These are phyloP conservation scores for Zelleria hepariella DNA, from an alignment of 2,888 invertebrate genomes.

Conservation along the genomic window DNA sequence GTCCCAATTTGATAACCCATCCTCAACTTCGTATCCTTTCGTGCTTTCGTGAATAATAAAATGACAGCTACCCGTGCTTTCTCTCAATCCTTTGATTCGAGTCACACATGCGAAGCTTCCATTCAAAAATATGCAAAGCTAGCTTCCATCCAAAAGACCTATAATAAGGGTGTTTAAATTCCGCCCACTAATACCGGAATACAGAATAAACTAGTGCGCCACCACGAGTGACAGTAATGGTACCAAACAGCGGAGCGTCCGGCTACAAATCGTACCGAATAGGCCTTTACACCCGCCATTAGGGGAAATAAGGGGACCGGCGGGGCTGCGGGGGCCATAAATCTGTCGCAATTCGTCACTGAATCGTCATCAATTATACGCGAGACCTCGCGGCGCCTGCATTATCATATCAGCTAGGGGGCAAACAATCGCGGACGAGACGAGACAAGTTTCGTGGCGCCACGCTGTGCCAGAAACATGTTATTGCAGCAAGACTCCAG, in stretches of 20 bases:
- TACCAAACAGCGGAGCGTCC: background rate
- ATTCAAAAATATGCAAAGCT: too few relatives aligned
- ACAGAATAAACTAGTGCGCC: background rate
- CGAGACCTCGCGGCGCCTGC: background rate
- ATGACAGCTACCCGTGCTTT: too few relatives aligned
- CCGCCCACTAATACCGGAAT: background rate
- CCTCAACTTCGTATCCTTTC: too few relatives aligned
- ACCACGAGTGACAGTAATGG: slow-evolving; percentile 2
- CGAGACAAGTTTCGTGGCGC: too few relatives aligned
- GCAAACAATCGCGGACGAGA: background rate
- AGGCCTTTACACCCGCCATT: background rate
- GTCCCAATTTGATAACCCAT: too few relatives aligned
- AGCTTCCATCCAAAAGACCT: background rate
- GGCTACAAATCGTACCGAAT: slow-evolving; percentile 1
- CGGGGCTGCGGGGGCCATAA: background rate
- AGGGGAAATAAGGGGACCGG: background rate
- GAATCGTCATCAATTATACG: slow-evolving; percentile 4
- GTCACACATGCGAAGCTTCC: too few relatives aligned
- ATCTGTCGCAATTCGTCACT: slow-evolving; percentile 1
- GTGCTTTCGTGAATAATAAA: too few relatives aligned
- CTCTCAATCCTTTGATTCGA: too few relatives aligned
- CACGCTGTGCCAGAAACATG: background rate
- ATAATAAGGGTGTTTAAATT: background rate
- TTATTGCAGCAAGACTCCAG: too few relatives aligned
- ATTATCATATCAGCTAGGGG: background rate